Conservation (phyloP, 1,140 invertebrate species). For the Halyomorpha halys region DNA sequence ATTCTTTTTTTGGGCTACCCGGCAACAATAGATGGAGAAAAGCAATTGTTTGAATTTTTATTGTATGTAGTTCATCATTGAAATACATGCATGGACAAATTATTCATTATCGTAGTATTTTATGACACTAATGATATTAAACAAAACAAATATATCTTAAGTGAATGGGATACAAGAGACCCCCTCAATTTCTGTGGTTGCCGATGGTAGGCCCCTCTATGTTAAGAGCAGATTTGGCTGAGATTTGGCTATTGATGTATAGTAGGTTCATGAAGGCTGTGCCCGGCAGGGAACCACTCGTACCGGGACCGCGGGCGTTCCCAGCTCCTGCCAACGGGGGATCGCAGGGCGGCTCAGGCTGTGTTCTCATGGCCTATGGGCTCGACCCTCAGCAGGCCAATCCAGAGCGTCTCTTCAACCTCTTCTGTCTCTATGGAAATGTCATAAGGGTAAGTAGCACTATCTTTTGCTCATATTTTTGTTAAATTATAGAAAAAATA, state of each 20-base stretch:
- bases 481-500: too few relatives aligned
- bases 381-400: conserved; percentile 87
- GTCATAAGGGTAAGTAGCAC: conserved; percentile 73
- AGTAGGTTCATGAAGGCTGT: conserved; percentile 15
- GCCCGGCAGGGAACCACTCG: conserved; percentile 36
- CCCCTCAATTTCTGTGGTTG: too few relatives aligned
- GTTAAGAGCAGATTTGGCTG: background rate
- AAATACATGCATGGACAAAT: too few relatives aligned
- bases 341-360: conserved; percentile 36
- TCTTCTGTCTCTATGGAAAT: conserved; percentile 97
- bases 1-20: too few relatives aligned
- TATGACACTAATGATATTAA: too few relatives aligned
- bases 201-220: background rate
- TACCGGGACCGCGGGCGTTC: conserved; percentile 25
- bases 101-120: too few relatives aligned
- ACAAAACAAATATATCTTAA: too few relatives aligned
- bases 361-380: conserved; percentile 89
- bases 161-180: too few relatives aligned
- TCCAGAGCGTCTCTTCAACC: conserved; percentile 93
- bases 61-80: background rate
- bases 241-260: background rate
- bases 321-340: conserved; percentile 7
- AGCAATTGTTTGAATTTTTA: background rate
- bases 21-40: too few relatives aligned
- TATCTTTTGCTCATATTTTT: too few relatives aligned